Evolutionary conservation across 2,888 invertebrate genomes (phyloP).

Genomic region (Drosophila suboccidentalis): DNA sequence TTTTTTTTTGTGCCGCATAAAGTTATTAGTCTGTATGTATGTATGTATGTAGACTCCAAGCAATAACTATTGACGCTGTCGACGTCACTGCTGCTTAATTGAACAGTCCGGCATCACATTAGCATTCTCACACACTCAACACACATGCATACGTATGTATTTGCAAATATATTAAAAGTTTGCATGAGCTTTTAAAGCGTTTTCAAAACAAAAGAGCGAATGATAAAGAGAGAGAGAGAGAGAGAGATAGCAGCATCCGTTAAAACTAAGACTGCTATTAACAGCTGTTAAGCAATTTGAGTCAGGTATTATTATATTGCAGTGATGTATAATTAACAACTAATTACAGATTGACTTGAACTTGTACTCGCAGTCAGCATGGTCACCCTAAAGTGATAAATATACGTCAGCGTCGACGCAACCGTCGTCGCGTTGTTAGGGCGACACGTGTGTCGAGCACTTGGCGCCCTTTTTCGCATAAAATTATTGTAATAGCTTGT

Average conservation of each 20-base stretch:
- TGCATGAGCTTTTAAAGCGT: constrained; percentile 32
- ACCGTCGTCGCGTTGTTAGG: constrained; percentile 25
- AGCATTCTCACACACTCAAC: constrained; percentile 19
- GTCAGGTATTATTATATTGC: neutral
- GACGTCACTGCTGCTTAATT: constrained; percentile 32
- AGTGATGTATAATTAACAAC: constrained; percentile 13
- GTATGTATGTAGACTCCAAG: constrained; percentile 14
- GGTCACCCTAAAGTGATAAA: constrained; percentile 35
- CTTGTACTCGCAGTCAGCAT: neutral
- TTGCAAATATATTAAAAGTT: constrained; percentile 11
- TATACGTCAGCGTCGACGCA: constrained; percentile 25
- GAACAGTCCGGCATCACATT: constrained; percentile 38
- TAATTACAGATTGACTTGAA: constrained; percentile 17
- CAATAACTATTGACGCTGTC: constrained; percentile 11
- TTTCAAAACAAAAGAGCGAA: constrained; percentile 12
- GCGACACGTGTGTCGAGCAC: constrained; percentile 72
- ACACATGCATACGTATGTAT: neutral
- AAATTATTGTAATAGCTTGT: constrained; percentile 54
- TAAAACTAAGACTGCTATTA: constrained; percentile 18
- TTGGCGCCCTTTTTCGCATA: constrained; percentile 80
- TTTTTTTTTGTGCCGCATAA: constrained; percentile 59
- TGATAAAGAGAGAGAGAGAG: neutral
- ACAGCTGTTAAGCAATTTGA: constrained; percentile 26
- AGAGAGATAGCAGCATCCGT: constrained; percentile 25
- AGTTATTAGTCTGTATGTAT: constrained; percentile 34